Conservation (phyloP, 2,888 invertebrate genomes). For the Adelognathus sp. region DNA sequence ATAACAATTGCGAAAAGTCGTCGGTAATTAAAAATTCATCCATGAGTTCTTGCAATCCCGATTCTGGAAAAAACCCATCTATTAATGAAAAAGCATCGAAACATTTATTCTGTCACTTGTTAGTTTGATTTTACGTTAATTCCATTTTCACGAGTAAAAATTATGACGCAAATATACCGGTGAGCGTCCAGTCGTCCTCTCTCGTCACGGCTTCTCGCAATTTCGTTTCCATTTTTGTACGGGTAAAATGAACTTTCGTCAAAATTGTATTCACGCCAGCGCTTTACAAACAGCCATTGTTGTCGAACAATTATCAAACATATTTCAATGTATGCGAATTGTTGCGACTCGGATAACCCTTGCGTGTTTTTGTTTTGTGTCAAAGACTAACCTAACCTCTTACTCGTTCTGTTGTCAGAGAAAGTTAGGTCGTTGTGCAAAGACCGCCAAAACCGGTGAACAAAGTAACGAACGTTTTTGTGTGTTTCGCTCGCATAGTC, state of each 20-base stretch:
- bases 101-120: too few relatives aligned
- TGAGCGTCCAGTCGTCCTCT: conserved; percentile 4
- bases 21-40: conserved; percentile 12
- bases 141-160: neutral
- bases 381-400: conserved; percentile 15
- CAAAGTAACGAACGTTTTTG: neutral
- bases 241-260: too few relatives aligned
- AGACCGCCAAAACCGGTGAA: conserved; percentile 25
- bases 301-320: too few relatives aligned
- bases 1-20: conserved; percentile 16
- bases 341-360: neutral
- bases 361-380: neutral
- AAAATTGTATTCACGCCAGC: too few relatives aligned
- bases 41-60: neutral
- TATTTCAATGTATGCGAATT: too few relatives aligned
- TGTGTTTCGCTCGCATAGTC: neutral
- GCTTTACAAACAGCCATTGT: too few relatives aligned
- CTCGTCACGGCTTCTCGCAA: conserved; percentile 2
- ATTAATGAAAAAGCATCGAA: neutral
- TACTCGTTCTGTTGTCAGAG: neutral
- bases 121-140: too few relatives aligned
- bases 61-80: conserved; percentile 8
- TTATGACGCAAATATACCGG: conserved; percentile 20
- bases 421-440: conserved; percentile 18
- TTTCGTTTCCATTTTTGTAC: conserved; percentile 31